Evolutionary conservation across 2,797 vertebrate species (phyloP), one percentile per base, ranked within the genome.

Genomic region (Onychomys leucogaster): DNA sequence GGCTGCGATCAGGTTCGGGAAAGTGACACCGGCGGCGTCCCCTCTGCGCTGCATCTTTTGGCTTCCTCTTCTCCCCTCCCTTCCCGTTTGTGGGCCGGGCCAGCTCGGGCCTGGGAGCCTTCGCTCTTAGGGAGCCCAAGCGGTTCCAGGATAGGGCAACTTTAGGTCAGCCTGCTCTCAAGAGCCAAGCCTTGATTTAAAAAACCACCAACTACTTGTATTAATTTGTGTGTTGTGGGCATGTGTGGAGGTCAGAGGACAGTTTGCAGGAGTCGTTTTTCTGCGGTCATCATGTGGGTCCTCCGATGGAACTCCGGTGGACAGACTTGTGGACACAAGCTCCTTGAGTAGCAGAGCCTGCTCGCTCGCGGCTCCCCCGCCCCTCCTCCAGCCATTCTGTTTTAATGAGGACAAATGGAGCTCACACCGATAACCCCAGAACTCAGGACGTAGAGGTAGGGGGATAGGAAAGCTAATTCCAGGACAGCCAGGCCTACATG

Each of bases 11-110:
- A 76, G 86, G 80, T 94, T 71, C n/a, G 55, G 46, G 76, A 97
- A 95, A 89, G 43, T 97, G 96, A 97, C 89, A 97, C 96, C 85
- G 16, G 32, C 85, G 16, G 32, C 52, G 73, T 29, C 85, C n/a
- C 80, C 41, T 89, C 63, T 57, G 59, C 17, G 9, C 73, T 57
- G 61, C 73, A 61, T 76, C 86, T 29, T 13, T 55, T 57, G 80
- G 92, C 91, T 73, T 8, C 46, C 73, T 88, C 82, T 34, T 25
- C 61, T 78, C 4, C 21, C 76, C 41, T 87, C 41, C 67, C 34
- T 46, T 71, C 46, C 32, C 3, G 6, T 11, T 29, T 59, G 37
- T 61, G 16, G 37, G 25, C 90, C 86, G 61, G 17, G 90, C 41
- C 91, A 93, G 80, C 46, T 23, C 29, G 46, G 90, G 43, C 61